Evolutionary conservation across 2,888 invertebrate genomes (phyloP).

Genomic region (Napeogenes sylphis): DNA sequence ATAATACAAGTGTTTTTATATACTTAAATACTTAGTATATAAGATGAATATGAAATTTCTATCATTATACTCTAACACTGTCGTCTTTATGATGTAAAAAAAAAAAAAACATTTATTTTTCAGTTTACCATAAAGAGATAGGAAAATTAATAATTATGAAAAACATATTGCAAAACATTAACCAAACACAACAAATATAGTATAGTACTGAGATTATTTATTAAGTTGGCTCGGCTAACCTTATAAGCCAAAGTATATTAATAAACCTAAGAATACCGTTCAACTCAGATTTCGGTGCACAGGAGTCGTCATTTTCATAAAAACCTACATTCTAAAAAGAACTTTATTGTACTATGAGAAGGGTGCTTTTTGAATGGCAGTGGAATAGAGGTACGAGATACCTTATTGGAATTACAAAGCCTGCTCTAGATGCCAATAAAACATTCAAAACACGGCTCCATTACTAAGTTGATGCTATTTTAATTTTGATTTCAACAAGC

Average conservation of each 20-base stretch:
- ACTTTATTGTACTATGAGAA: not conserved
- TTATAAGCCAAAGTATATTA: constrained; percentile 44
- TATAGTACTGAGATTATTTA: constrained; percentile 9
- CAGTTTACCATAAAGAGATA: too few species aligned
- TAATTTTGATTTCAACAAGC: constrained; percentile 27
- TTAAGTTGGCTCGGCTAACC: constrained; percentile 21
- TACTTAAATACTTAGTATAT: too few species aligned
- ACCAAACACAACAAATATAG: constrained; percentile 2
- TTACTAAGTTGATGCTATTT: constrained; percentile 40
- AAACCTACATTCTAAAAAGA: constrained; percentile 1
- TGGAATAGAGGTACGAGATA: constrained; percentile 21
- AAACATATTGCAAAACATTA: not conserved
- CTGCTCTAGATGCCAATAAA: constrained; percentile 55
- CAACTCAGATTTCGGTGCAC: constrained; percentile 27
- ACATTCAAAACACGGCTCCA: constrained; percentile 60
- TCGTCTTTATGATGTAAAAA: too few species aligned
- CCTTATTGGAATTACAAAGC: constrained; percentile 58
- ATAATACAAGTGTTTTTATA: too few species aligned
- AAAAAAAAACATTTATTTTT: too few species aligned
- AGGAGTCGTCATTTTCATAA: constrained; percentile 15
- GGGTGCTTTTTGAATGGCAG: constrained; percentile 4
- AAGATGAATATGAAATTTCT: too few species aligned
- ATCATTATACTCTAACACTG: too few species aligned
- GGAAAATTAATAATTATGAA: not conserved
- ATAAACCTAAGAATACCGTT: constrained; percentile 33